Conservation (phyloP, 2,888 invertebrate species). For the Andricus quercusramuli region DNA sequence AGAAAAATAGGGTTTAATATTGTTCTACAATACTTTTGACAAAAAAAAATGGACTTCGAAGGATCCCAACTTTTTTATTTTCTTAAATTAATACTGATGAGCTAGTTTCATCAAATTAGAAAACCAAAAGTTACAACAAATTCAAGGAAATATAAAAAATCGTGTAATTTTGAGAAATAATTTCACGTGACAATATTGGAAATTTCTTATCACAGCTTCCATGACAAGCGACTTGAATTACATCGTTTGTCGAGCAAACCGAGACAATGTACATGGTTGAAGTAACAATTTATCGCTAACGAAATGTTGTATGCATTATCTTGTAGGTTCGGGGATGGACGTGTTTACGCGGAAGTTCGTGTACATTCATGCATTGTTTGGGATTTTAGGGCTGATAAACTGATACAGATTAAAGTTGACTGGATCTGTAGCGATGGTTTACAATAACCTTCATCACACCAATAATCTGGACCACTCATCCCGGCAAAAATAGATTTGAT, state of each 20-base stretch:
- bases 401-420: constrained; percentile 24
- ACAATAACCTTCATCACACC: neutral
- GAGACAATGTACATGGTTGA: neutral
- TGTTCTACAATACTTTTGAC: too few relatives aligned
- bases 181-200: neutral
- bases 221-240: neutral
- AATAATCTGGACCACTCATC: neutral
- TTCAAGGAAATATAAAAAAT: too few relatives aligned
- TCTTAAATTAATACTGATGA: neutral
- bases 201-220: neutral
- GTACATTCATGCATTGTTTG: constrained; percentile 17
- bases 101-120: neutral
- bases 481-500: neutral
- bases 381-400: constrained; percentile 20
- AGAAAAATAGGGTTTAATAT: too few relatives aligned
- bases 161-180: neutral
- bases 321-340: constrained; percentile 1
- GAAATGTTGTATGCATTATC: constrained; percentile 20
- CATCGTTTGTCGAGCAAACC: neutral
- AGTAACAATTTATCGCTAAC: constrained; percentile 6
- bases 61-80: too few relatives aligned
- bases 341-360: constrained; percentile 21
- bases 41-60: too few relatives aligned
- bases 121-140: neutral
- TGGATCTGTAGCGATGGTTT: neutral